phyloP scores from a whole-genome alignment of 2,888 invertebrate species.

The Stenodema calcarata region DNA sequence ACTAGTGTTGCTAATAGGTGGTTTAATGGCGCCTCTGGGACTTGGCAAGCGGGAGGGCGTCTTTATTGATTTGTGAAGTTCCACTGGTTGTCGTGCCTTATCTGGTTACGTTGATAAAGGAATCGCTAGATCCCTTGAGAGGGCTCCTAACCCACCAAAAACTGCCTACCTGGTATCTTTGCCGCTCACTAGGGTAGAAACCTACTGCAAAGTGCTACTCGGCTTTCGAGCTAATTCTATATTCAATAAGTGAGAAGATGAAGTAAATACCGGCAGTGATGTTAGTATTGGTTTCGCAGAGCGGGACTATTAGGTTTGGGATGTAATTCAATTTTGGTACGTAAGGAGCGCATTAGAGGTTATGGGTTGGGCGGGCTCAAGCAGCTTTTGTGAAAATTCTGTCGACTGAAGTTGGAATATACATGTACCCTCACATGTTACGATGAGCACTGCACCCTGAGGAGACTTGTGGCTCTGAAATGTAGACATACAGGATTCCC shows the following conservation, averaged over 20 bases:
- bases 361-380: too few relatives aligned
- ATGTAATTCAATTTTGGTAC: too few relatives aligned
- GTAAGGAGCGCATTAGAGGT: too few relatives aligned
- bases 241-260: background rate
- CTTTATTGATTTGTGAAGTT: conserved; percentile 2
- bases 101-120: background rate
- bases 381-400: too few relatives aligned
- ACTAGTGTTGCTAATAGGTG: background rate
- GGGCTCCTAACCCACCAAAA: background rate
- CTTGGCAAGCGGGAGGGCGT: background rate
- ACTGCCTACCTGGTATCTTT: background rate
- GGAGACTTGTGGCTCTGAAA: too few relatives aligned
- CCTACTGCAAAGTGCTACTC: background rate
- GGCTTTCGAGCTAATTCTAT: background rate
- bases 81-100: background rate
- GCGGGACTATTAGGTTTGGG: too few relatives aligned
- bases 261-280: too few relatives aligned
- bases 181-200: background rate
- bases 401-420: too few relatives aligned
- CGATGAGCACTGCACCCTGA: too few relatives aligned
- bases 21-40: background rate
- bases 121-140: background rate
- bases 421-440: too few relatives aligned
- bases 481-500: too few relatives aligned
- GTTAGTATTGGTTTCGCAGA: too few relatives aligned